Percentiles rank a stretch among this genome's conserved stretches.
These are phyloP conservation scores for Thripadectes ignobilis DNA, from an alignment of 2,797 vertebrate genomes.

Conservation along the genomic window DNA sequence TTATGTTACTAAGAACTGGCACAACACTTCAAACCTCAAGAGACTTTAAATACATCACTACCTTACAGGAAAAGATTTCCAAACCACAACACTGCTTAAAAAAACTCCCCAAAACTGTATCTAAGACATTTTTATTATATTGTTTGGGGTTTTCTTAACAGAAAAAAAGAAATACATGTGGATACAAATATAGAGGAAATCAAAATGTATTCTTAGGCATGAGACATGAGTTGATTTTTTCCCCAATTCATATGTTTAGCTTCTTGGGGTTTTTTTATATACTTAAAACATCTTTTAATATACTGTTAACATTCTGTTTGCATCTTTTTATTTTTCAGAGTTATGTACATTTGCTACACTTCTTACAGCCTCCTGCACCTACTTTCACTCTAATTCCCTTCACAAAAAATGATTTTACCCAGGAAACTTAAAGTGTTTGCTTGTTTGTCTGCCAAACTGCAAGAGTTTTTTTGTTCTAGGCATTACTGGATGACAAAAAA, in stretches of 20 bases:
- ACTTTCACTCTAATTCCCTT: background rate
- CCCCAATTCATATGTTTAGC: background rate
- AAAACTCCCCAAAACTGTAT: background rate
- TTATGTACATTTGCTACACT: background rate
- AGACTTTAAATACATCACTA: background rate
- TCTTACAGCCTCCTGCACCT: background rate
- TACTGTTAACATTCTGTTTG: background rate
- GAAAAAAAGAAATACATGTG: background rate
- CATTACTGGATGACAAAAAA: background rate
- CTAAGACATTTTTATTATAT: too few relatives aligned
- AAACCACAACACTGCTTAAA: background rate
- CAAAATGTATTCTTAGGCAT: background rate
- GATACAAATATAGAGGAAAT: background rate
- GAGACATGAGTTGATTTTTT: background rate
- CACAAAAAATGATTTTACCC: background rate
- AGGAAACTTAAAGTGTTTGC: background rate
- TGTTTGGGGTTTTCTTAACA: background rate
- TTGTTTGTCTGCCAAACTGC: background rate
- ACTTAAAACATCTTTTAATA: background rate
- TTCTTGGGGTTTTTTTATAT: background rate
- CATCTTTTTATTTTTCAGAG: background rate
- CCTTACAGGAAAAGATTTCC: background rate
- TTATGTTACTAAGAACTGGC: background rate
- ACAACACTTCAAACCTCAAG: background rate
- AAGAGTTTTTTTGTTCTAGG: background rate